Percentiles rank a stretch among this genome's conserved stretches.
phyloP scores from a whole-genome alignment of 2,113 vertebrate species.

The Haemorhous mexicanus region DNA sequence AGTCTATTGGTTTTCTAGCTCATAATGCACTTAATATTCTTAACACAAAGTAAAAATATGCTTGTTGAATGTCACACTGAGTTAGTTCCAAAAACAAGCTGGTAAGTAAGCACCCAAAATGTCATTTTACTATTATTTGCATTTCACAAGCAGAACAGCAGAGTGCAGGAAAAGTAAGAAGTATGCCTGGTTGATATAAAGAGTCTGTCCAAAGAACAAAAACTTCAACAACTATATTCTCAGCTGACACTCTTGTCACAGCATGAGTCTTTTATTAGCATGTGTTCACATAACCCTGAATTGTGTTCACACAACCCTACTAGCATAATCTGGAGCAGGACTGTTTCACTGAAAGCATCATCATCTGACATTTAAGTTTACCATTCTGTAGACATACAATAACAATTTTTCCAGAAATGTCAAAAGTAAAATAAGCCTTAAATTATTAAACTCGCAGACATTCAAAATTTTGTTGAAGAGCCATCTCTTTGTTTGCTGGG shows the following conservation, averaged over 20 bases:
- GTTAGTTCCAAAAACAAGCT: background rate
- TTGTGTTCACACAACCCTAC: background rate
- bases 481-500: background rate
- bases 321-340: background rate
- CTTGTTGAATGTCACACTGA: background rate
- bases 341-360: background rate
- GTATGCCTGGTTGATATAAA: background rate
- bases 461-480: background rate
- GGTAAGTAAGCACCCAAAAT: background rate
- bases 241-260: background rate
- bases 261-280: background rate
- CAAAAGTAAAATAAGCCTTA: background rate
- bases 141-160: background rate
- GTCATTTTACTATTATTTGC: background rate
- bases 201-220: background rate
- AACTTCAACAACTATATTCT: background rate
- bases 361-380: background rate
- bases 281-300: background rate
- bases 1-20: background rate
- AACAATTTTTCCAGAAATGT: background rate
- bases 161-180: background rate
- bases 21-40: background rate
- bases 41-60: background rate
- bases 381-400: background rate
- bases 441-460: background rate